Base-by-base conservation (phyloP, 1,140 invertebrate genomes). In the Megathymus violae region DNA sequence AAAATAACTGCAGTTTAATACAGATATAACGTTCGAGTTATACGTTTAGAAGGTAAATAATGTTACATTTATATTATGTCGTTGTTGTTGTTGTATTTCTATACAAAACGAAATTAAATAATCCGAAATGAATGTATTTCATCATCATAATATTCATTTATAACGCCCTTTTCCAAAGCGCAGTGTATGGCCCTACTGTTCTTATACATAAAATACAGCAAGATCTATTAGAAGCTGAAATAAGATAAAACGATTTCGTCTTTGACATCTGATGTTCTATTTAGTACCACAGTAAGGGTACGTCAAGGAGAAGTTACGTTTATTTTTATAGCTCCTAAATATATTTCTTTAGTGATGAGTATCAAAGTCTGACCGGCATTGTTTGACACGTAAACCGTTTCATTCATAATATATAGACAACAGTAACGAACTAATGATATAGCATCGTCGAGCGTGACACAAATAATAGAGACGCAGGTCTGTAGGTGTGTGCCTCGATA, bases 401-500 rank as follows among this genome's bases (percentile, higher is more conserved):
- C 43, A 47, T 59, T 59, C 43, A 59, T 47, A 47, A 47, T 5
- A 38, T 19, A 59, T 47, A 47, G 54, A 38, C 41, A 47, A 58
- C 41, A 59, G 43, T 59, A 59, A 59, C 46, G 54, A 36, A 59
- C 41, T 59, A 59, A 59, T 58, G 54, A 46, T 19, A 44, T 56
- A 56, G 41, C 46, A 15, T 58, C 52, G 54, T 70, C 16, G 67
- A 67, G 74, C 83, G 82, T 88, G 85, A 85, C 80, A 60, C 46
- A 76, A 70, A 81, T 76, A 81, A 84, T 77, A 70, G 70, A 58
- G 62, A 48, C 46, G 15, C 27, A 65, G 60, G 63, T 72, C 69
- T 74, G 64, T 79, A 64, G 67, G 60, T 71, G 54, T 75, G 65
- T 62, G 67, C 58, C 69, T 65, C 16, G 54, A 64, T 62, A 62